Evolutionary conservation across 2,797 vertebrate species (phyloP).

Genomic region (Cygnus olor): DNA sequence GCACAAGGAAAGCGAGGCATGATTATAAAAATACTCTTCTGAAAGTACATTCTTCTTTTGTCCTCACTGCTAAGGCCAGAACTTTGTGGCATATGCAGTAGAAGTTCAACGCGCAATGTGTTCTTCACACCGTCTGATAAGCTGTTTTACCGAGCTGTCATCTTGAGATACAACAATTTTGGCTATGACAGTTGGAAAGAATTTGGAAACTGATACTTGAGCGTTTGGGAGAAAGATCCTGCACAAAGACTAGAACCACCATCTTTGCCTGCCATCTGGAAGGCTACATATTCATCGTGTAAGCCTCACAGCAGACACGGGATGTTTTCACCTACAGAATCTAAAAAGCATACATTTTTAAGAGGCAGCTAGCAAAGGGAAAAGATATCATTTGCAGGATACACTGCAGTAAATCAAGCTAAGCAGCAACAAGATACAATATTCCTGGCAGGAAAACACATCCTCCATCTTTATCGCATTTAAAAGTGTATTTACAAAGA

Average conservation of each 20-base stretch:
- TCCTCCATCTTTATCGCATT: neutral
- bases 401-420: neutral
- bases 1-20: neutral
- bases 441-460: neutral
- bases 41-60: neutral
- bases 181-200: neutral
- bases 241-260: neutral
- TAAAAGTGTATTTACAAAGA: neutral
- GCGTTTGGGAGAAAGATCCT: neutral
- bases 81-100: neutral
- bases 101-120: fast-evolving
- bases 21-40: neutral
- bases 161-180: neutral
- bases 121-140: neutral
- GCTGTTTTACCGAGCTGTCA: neutral
- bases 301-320: neutral
- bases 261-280: neutral
- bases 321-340: neutral
- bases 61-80: neutral
- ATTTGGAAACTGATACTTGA: neutral
- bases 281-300: neutral
- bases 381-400: neutral
- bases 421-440: neutral
- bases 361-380: neutral
- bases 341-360: neutral